Conservation (phyloP, 2,888 invertebrate species). For the Conops quadrifasciatus region DNA sequence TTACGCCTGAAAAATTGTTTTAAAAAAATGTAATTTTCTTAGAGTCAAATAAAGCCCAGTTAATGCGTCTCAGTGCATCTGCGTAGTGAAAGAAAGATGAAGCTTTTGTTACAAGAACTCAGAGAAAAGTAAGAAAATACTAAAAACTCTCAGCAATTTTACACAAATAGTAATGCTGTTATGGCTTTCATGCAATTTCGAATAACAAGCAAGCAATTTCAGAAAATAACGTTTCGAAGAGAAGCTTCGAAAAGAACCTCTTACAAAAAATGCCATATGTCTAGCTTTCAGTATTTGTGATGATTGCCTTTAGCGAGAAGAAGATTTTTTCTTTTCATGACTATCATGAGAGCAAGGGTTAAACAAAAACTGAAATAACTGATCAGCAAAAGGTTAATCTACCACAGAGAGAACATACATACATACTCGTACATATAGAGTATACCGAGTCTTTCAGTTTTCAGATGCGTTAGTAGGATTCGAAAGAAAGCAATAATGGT, state of each 20-base stretch:
- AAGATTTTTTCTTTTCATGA: slow-evolving; percentile 16
- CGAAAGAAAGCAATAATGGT: too few species aligned
- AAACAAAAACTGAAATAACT: slow-evolving; percentile 36
- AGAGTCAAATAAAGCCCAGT: neutral
- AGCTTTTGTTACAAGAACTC: neutral
- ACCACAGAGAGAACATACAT: neutral
- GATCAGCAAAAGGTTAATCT: slow-evolving; percentile 21
- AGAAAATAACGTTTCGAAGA: neutral
- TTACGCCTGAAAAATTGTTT: neutral
- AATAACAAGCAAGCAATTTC: slow-evolving; percentile 6
- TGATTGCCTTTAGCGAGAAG: slow-evolving; percentile 30
- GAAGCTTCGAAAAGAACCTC: slow-evolving; percentile 43
- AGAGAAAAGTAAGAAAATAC: slow-evolving; percentile 32
- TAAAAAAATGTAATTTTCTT: neutral
- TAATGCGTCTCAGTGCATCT: neutral
- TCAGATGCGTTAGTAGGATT: too few species aligned
- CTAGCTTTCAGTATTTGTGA: slow-evolving; percentile 58
- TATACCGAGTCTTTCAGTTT: too few species aligned
- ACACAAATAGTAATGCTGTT: neutral
- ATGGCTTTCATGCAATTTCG: too few species aligned
- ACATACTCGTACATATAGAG: too few species aligned
- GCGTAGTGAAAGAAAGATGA: neutral
- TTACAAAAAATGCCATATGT: slow-evolving; percentile 51
- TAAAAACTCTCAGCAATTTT: slow-evolving; percentile 32
- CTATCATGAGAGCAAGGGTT: too few species aligned